Evolutionary conservation across 2,888 invertebrate genomes (phyloP).

Genomic region (Eilema depressum): DNA sequence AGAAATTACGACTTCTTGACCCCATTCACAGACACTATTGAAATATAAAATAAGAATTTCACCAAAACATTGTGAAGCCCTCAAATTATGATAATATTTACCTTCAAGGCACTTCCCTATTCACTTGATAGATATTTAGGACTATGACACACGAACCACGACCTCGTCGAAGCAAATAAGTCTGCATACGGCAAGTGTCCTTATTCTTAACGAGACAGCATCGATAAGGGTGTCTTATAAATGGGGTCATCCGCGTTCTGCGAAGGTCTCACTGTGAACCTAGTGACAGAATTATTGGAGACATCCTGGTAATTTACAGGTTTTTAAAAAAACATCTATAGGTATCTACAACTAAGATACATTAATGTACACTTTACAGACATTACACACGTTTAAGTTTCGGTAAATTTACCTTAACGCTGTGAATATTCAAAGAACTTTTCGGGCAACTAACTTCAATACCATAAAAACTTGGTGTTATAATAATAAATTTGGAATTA

Average conservation of each 20-base stretch:
- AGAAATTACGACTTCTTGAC: neutral
- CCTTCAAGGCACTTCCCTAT: conserved; percentile 43
- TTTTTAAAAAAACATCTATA: neutral
- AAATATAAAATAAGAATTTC: conserved; percentile 5
- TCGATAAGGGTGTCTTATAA: conserved; percentile 25
- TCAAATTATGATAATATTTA: conserved; percentile 31
- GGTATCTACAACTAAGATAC: neutral
- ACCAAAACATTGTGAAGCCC: conserved; percentile 11
- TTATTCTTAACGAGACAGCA: conserved; percentile 6
- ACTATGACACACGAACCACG: conserved; percentile 24
- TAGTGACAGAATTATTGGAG: neutral
- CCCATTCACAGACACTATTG: too few relatives aligned
- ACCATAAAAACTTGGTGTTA: neutral
- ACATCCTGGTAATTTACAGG: neutral
- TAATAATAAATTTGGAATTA: too few relatives aligned
- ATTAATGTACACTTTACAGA: neutral
- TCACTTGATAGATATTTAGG: conserved; percentile 44
- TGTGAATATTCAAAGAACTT: neutral
- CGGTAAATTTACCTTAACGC: neutral
- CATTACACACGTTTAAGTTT: neutral
- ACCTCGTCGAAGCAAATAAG: conserved; percentile 33
- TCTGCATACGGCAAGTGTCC: conserved; percentile 6
- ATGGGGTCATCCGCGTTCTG: conserved; percentile 3
- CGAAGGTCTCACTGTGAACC: neutral
- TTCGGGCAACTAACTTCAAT: neutral